These are phyloP conservation scores for Drosophila ironensis DNA, from an alignment of 1,140 invertebrate genomes.

Conservation along the genomic window DNA sequence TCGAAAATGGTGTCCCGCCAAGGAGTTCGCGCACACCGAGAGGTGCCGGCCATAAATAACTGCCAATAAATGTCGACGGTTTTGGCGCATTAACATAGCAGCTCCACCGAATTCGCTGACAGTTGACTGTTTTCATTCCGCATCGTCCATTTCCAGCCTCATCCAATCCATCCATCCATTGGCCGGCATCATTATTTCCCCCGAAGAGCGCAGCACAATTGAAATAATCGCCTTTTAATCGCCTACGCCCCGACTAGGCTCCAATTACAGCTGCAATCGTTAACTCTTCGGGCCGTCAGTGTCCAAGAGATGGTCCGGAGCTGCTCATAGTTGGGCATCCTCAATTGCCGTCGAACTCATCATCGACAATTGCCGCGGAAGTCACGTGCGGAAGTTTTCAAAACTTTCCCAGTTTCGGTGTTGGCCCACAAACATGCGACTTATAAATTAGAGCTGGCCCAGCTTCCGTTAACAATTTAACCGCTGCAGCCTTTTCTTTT, in stretches of 20 bases:
- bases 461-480: slow-evolving; percentile 64
- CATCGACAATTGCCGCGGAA: slow-evolving; percentile 47
- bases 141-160: slow-evolving; percentile 2
- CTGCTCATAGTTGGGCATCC: slow-evolving; percentile 18
- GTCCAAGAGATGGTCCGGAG: slow-evolving; percentile 9
- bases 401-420: slow-evolving; percentile 39
- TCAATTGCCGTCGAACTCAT: slow-evolving; percentile 27
- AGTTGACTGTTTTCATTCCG: slow-evolving; percentile 36
- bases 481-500: slow-evolving; percentile 33
- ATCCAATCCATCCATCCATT: slow-evolving; percentile 16
- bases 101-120: slow-evolving; percentile 71
- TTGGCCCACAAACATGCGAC: slow-evolving; percentile 54
- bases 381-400: slow-evolving; percentile 75
- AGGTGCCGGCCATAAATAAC: slow-evolving; percentile 68
- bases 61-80: slow-evolving; percentile 75
- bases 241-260: slow-evolving; percentile 63
- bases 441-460: slow-evolving; percentile 51
- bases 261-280: slow-evolving; percentile 62
- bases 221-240: slow-evolving; percentile 77
- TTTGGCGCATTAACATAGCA: slow-evolving; percentile 75
- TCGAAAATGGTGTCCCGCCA: slow-evolving; percentile 57
- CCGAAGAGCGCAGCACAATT: slow-evolving; percentile 45
- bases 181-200: slow-evolving; percentile 38
- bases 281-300: slow-evolving; percentile 41
- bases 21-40: slow-evolving; percentile 21